Base-by-base conservation (phyloP, 2,888 invertebrate genomes). In the Phyllotreta cruciferae region DNA sequence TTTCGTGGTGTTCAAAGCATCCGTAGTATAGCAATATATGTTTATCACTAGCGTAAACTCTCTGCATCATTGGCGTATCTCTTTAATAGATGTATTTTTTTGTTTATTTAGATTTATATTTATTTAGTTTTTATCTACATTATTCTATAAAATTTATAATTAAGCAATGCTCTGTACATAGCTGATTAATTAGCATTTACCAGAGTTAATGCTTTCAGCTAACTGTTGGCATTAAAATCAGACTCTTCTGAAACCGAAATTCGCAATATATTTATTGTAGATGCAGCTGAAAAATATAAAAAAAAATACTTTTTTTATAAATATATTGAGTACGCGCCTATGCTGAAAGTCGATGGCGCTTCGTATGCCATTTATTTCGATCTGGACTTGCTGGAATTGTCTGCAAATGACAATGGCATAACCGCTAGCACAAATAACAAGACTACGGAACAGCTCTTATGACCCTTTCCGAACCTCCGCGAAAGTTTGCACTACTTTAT, bases 391-490 rank as follows among this genome's bases (percentile, higher is more conserved):
- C 56, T 42, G 56, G 61, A 61, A 62, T 65, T 55, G 49, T 53
- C 66, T 66, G 67, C 62, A 56, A 66, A 61, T 57, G 68, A 62
- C 64, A 57, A 14, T 52, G 44, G 56, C 60, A 55, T 49, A 58
- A 53, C 63, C 58, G 54, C 60, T 60, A 61, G 49, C 66, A 67
- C 67, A 69, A 69, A 71, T 70, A 70, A 71, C 69, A 64, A 67
- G 4, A 68, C 67, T 67, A 65, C 53, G 65, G 62, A 71, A 70
- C 56, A 63, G 64, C 57, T 62, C 68, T 67, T 64, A 62, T 64
- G 63, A 66, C 62, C 62, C 56, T 53, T 63, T 60, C 50, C 56
- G 49, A 35, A 53, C 50, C 52, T 56, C 54, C 11, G 57, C 64
- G 63, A 63, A 60, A 60, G 65, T 63, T 65, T 63, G 24, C 24